Percentiles rank a stretch among this genome's conserved stretches.
These are phyloP conservation scores for Lydus trimaculatus DNA, from an alignment of 2,888 invertebrate genomes.

Conservation along the genomic window DNA sequence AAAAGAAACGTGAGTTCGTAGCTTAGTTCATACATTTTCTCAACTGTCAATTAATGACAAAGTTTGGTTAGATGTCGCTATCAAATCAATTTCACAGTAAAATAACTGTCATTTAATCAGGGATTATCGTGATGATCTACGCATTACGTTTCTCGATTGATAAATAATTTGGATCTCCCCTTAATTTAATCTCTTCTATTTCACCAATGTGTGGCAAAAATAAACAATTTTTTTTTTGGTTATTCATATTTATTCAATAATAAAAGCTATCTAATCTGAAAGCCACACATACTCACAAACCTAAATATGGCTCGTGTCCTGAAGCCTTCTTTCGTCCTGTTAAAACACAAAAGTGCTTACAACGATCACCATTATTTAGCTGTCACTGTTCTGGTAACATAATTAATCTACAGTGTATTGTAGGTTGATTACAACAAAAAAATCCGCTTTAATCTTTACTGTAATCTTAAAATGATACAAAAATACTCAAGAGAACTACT, in stretches of 20 bases:
- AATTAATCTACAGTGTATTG: slow-evolving; percentile 18
- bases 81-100: too few species aligned
- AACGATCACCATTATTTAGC: slow-evolving; percentile 17
- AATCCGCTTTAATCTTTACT: not conserved
- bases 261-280: not conserved
- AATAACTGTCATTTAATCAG: too few species aligned
- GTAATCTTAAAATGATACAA: not conserved
- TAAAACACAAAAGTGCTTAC: slow-evolving; percentile 20
- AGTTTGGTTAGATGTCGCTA: too few species aligned
- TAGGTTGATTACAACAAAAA: slow-evolving; percentile 2
- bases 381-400: slow-evolving; percentile 22
- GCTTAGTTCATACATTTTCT: too few species aligned
- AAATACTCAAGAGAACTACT: not conserved
- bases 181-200: not conserved
- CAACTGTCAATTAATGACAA: too few species aligned
- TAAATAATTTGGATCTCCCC: too few species aligned
- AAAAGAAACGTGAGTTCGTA: too few species aligned
- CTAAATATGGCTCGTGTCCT: slow-evolving; percentile 10
- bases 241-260: not conserved
- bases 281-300: not conserved
- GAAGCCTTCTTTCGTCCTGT: slow-evolving; percentile 3
- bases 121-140: too few species aligned
- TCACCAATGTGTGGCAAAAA: not conserved
- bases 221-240: not conserved
- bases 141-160: too few species aligned